phyloP scores from a whole-genome alignment of 2,888 invertebrate genomes.

The Epinotia bilunana region DNA sequence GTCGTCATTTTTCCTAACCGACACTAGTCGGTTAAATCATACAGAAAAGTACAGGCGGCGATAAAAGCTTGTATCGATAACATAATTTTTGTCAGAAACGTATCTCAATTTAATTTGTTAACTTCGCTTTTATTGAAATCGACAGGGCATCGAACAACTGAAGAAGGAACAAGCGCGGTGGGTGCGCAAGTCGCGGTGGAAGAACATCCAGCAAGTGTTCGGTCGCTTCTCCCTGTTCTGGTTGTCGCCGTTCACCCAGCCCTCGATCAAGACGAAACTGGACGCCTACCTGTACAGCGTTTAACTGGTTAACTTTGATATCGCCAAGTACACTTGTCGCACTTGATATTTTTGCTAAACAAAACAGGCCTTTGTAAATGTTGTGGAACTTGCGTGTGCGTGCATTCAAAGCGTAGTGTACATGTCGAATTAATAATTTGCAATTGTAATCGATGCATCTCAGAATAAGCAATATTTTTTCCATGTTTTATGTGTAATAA shows the following conservation, averaged over 20 bases:
- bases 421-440: conserved; percentile 29
- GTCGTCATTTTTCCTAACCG: too few species aligned
- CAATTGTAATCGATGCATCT: conserved; percentile 38
- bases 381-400: neutral
- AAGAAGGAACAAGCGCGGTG: conserved; percentile 98
- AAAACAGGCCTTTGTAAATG: conserved; percentile 15
- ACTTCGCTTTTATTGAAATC: too few species aligned
- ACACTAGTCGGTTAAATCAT: too few species aligned
- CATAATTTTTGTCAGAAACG: neutral
- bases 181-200: conserved; percentile 96
- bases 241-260: conserved; percentile 97
- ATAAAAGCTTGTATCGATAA: too few species aligned
- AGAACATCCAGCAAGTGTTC: conserved; percentile 98
- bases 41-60: too few species aligned
- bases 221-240: conserved; percentile 97
- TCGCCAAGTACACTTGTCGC: conserved; percentile 14
- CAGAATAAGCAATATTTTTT: conserved; percentile 40
- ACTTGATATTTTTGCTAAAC: conserved; percentile 36
- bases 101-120: too few species aligned
- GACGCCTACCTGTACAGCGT: conserved; percentile 94
- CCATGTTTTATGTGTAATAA: conserved; percentile 35
- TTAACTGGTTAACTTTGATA: conserved; percentile 58
- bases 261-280: conserved; percentile 90
- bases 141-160: conserved; percentile 97
- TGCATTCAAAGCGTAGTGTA: conserved; percentile 18